phyloP scores from a whole-genome alignment of 2,113 vertebrate genomes.

The Chunga burmeisteri region DNA sequence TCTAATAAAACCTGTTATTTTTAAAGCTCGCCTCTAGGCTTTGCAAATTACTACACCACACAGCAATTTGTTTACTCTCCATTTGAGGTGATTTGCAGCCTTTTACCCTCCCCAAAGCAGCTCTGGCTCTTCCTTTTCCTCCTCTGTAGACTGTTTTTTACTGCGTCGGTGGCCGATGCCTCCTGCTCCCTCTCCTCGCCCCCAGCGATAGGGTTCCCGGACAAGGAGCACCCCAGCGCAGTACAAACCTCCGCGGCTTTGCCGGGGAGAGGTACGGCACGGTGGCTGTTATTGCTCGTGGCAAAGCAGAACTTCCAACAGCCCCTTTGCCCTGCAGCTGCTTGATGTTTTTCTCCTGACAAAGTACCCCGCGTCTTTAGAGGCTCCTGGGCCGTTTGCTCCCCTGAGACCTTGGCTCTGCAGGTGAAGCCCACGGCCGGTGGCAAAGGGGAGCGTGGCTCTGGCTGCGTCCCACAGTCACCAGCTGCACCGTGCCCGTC shows the following conservation, averaged over 20 bases:
- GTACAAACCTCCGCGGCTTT: neutral
- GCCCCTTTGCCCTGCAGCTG: neutral
- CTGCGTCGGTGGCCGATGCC: accelerated
- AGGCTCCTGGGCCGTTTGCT: neutral
- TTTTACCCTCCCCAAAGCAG: neutral
- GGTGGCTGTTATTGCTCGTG: accelerated
- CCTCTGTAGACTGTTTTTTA: neutral
- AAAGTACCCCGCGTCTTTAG: neutral
- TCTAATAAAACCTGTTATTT: conserved; percentile 28
- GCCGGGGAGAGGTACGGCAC: accelerated
- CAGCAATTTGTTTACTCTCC: neutral
- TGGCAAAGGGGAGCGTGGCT: accelerated
- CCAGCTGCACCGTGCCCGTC: accelerated
- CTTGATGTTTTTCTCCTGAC: neutral
- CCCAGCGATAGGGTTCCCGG: neutral
- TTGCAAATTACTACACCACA: neutral
- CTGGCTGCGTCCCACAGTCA: accelerated
- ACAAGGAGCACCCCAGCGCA: neutral
- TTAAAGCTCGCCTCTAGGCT: neutral
- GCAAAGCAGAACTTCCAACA: neutral
- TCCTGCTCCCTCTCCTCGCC: neutral
- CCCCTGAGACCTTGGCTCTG: accelerated
- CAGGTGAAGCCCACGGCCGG: neutral
- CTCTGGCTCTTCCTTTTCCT: neutral
- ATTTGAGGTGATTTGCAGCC: neutral